Percentiles rank a stretch among this genome's conserved stretches.
phyloP scores from a whole-genome alignment of 2,888 invertebrate species.

The Oxytorus armatus region DNA sequence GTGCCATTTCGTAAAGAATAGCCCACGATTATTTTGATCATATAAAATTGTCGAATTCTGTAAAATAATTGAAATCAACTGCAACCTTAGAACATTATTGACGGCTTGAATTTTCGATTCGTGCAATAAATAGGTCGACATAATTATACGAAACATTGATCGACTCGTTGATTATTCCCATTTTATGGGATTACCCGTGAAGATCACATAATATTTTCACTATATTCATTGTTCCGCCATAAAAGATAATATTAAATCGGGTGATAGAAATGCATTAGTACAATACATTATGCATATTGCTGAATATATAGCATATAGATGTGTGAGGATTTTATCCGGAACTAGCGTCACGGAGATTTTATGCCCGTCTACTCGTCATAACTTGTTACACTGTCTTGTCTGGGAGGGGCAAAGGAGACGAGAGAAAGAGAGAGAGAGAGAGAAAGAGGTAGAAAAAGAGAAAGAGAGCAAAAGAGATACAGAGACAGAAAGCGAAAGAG shows the following conservation, averaged over 20 bases:
- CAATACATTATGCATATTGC: not conserved
- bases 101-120: not conserved
- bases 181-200: not conserved
- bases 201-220: constrained; percentile 13
- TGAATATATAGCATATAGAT: no score
- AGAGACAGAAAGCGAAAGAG: not conserved
- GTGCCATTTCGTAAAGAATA: no score
- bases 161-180: not conserved
- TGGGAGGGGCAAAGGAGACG: constrained; percentile 51
- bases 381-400: constrained; percentile 66
- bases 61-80: not conserved
- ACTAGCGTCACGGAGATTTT: constrained; percentile 66
- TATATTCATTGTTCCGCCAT: constrained; percentile 39
- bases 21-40: no score
- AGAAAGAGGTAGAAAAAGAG: constrained; percentile 21
- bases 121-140: no score
- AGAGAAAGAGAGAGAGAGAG: constrained; percentile 35
- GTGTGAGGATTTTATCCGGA: constrained; percentile 54
- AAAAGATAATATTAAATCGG: constrained; percentile 56
- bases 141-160: not conserved
- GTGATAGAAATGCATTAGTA: constrained; percentile 41
- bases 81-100: not conserved
- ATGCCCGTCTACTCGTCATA: constrained; percentile 71
- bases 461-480: constrained; percentile 2
- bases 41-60: no score